A percentile compares a stretch with the other conserved stretches of the same genome.
Evolutionary conservation across 2,113 vertebrate species (phyloP).

Genomic region (Urocitellus parryii): DNA sequence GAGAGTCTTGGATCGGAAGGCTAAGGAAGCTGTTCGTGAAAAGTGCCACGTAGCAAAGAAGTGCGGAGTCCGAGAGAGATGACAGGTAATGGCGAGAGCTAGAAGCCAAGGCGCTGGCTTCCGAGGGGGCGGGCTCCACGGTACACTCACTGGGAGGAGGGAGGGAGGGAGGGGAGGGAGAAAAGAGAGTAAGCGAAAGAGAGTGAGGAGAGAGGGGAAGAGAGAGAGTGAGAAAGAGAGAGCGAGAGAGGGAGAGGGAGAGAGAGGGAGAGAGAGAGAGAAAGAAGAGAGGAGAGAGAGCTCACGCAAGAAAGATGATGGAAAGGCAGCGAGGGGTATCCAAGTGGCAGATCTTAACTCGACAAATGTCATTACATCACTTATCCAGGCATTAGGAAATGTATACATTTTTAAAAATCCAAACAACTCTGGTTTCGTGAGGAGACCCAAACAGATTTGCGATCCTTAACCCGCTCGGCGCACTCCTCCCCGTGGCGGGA

Average conservation of each 20-base stretch:
- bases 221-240: not conserved
- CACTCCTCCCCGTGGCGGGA: not conserved
- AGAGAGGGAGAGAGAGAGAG: too few species aligned
- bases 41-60: slow-evolving; percentile 69
- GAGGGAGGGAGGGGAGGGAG: too few species aligned
- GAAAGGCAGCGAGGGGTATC: slow-evolving; percentile 74
- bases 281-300: not conserved
- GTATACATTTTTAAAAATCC: slow-evolving; percentile 68
- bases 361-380: slow-evolving; percentile 83
- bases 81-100: slow-evolving; percentile 69
- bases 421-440: slow-evolving; percentile 69
- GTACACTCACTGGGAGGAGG: not conserved
- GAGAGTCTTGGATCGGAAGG: slow-evolving; percentile 55
- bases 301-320: slow-evolving; percentile 33
- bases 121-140: slow-evolving; percentile 64
- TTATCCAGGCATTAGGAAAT: slow-evolving; percentile 73
- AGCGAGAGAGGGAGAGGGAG: not conserved
- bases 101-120: slow-evolving; percentile 27
- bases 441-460: slow-evolving; percentile 59
- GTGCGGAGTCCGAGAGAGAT: slow-evolving; percentile 64
- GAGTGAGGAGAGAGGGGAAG: too few species aligned
- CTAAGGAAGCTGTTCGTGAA: slow-evolving; percentile 45
- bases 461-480: not conserved
- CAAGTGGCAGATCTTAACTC: slow-evolving; percentile 77
- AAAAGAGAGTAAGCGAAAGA: too few species aligned